Evolutionary conservation across 37 sponge, comb jelly and placozoan species (phyloP), one percentile per base, ranked within the genome.

Genomic region (Beroe ovata): DNA sequence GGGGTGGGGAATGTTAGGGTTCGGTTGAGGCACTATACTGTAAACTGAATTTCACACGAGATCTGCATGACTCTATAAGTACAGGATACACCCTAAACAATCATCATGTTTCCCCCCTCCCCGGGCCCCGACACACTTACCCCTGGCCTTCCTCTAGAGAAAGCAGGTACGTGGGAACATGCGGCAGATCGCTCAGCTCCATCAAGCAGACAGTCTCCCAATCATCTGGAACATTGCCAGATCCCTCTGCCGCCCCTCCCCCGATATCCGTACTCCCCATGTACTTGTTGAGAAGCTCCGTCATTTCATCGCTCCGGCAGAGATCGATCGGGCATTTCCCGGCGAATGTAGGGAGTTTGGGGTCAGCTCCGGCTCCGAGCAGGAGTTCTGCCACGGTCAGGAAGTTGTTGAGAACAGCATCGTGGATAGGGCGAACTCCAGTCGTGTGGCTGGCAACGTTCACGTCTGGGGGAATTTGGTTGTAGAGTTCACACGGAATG

Each of bases 331-430:
- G 47, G 22, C 6, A 36, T 77, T 77, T 77, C 28, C 84, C 84
- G 47, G 36, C 33, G 54, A 77, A 77, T 28, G 84, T 77, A 18
- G 84, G 84, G 22, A 77, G 47, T 77, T 77, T 77, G 38, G 84
- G 84, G 28, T 77, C 84, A n/a, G 84, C 84, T 8, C 84, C 84
- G 20, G 84, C 84, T 21, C 11, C 54, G 23, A 77, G 84, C 28
- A 77, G 47, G 25, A 77, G 4, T n/a, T 41, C 84, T 39, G 84
- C 84, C 14, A 77, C 33, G 8, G 26, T 35, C 54, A 42, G n/a
- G 28, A 26, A 40, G 28, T 77, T 35, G 84, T 77, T 20, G 8
- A 77, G 47, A 21, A 39, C 42, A n/a, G 84, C 84, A 19, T 77
- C 84, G 54, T 77, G 84, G 16, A 77, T 39, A 4, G 84, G 84